Percentiles rank a stretch among this genome's conserved stretches.
These are phyloP conservation scores for Isichthys henryi DNA, from an alignment of 2,113 vertebrate genomes.

Conservation along the genomic window DNA sequence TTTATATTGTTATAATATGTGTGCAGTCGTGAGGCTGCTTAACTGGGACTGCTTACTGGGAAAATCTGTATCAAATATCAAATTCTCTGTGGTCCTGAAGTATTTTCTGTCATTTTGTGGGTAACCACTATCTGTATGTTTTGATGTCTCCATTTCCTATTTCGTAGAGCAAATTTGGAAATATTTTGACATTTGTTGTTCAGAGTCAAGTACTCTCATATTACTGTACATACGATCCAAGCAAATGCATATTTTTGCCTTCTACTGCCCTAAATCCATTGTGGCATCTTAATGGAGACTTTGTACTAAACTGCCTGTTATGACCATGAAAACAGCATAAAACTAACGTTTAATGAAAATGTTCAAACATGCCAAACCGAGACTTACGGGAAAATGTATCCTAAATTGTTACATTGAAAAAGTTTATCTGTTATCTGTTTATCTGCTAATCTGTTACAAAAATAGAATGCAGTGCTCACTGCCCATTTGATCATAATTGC, in stretches of 20 bases:
- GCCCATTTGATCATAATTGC: not conserved
- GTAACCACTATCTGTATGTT: constrained; percentile 16
- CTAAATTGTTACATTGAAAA: not conserved
- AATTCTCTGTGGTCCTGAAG: constrained; percentile 9
- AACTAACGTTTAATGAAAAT: not conserved
- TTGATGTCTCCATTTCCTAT: constrained; percentile 15
- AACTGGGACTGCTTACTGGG: not conserved
- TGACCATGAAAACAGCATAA: not conserved
- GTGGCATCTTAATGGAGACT: not conserved
- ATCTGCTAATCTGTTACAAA: not conserved
- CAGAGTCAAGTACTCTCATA: not conserved
- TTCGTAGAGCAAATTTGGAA: constrained; percentile 14
- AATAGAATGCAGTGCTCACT: not conserved
- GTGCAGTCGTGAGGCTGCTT: not conserved
- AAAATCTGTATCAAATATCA: not conserved
- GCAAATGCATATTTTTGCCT: not conserved
- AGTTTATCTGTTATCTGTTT: not conserved
- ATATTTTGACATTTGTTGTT: constrained; percentile 19
- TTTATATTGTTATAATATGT: not conserved
- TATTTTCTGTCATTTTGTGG: constrained; percentile 6
- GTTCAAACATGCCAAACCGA: not conserved
- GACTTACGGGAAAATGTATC: not conserved
- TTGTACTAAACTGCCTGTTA: not conserved
- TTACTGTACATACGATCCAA: not conserved
- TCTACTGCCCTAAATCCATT: not conserved